Conservation (phyloP, 2,888 invertebrate species). For the Quadroppia sp. region DNA sequence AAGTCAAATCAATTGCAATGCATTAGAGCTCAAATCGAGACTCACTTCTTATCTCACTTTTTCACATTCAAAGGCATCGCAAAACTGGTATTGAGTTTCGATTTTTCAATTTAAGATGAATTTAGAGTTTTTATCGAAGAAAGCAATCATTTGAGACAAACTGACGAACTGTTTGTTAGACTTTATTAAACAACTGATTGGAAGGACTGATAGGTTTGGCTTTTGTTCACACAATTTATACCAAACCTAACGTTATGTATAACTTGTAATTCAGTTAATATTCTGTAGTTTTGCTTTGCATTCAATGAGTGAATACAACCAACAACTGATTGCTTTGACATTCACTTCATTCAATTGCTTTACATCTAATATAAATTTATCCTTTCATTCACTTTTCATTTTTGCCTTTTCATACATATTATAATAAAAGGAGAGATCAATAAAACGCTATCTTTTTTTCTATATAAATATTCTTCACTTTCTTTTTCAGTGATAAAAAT, state of each 20-base stretch:
- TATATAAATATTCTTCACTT: slow-evolving; percentile 23
- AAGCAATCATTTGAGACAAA: slow-evolving; percentile 25
- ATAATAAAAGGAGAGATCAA: slow-evolving; percentile 19
- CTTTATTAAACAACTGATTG: slow-evolving; percentile 26
- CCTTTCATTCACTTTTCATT: slow-evolving; percentile 17
- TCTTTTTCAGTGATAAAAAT: slow-evolving; percentile 14
- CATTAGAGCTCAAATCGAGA: background rate
- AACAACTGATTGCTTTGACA: slow-evolving; percentile 20
- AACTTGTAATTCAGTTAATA: slow-evolving; percentile 22
- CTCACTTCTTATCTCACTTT: slow-evolving; percentile 15
- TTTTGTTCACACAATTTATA: background rate
- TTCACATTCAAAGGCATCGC: slow-evolving; percentile 24
- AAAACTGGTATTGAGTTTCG: slow-evolving; percentile 16
- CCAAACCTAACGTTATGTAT: slow-evolving; percentile 9
- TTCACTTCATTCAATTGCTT: background rate
- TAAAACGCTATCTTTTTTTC: slow-evolving; percentile 20
- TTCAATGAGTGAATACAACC: slow-evolving; percentile 20
- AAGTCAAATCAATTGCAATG: slow-evolving; percentile 1
- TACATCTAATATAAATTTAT: slow-evolving; percentile 14
- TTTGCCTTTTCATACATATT: slow-evolving; percentile 7
- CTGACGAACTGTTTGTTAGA: slow-evolving; percentile 29
- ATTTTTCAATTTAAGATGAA: slow-evolving; percentile 27
- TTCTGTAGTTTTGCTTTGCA: slow-evolving; percentile 18
- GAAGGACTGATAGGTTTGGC: slow-evolving; percentile 5
- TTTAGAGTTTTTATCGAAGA: background rate